Evolutionary conservation across 2,797 vertebrate genomes (phyloP).

Genomic region (Borostomias antarcticus): DNA sequence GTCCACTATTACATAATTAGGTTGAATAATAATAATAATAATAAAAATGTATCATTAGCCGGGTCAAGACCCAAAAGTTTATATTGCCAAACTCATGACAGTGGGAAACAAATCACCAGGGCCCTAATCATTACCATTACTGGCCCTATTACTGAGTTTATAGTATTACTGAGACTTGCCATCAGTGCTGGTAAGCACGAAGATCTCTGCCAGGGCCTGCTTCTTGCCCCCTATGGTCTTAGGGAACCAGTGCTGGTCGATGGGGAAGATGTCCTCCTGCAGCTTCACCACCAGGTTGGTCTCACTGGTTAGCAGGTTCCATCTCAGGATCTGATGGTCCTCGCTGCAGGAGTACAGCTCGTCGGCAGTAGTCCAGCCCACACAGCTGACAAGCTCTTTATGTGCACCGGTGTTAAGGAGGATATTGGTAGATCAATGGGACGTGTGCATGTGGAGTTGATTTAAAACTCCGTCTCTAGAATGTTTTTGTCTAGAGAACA

Average conservation of each 20-base stretch:
- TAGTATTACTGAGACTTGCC: conserved; percentile 72
- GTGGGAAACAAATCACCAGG: too few species aligned
- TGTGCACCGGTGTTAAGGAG: conserved; percentile 70
- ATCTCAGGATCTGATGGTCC: conserved; percentile 92
- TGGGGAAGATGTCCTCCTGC: conserved; percentile 88
- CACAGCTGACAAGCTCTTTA: conserved; percentile 87
- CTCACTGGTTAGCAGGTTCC: conserved; percentile 90
- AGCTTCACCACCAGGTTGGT: conserved; percentile 84
- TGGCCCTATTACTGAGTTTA: not conserved
- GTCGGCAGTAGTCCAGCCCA: conserved; percentile 93
- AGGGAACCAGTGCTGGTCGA: conserved; percentile 94
- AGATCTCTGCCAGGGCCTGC: conserved; percentile 86
- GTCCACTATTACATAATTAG: too few species aligned
- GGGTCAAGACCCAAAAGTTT: too few species aligned
- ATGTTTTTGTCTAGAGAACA: too few species aligned
- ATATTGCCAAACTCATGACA: too few species aligned
- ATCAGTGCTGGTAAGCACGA: conserved; percentile 94
- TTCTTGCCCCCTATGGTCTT: conserved; percentile 87
- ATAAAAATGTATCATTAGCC: too few species aligned
- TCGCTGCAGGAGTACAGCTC: conserved; percentile 95
- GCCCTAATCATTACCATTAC: not conserved
- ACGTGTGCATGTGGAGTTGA: not conserved
- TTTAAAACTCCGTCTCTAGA: too few species aligned
- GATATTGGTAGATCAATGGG: conserved; percentile 10
- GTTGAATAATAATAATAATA: too few species aligned